Percentiles rank a stretch among this genome's conserved stretches.
phyloP scores from a whole-genome alignment of 2,113 vertebrate species.

The Pseudorasbora parva region DNA sequence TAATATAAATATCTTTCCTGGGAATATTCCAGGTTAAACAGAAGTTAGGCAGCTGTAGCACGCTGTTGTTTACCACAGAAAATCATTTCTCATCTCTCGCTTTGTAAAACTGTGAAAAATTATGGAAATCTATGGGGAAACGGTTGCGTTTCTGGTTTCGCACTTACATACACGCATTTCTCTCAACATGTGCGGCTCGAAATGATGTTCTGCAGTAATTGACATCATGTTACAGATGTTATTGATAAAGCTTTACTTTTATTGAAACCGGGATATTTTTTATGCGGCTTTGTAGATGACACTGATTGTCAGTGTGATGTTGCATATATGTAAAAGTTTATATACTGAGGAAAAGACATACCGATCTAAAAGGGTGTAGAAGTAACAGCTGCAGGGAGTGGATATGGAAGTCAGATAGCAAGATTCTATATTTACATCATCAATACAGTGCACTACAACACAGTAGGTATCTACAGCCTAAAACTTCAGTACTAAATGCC shows the following conservation, averaged over 20 bases:
- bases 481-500: background rate
- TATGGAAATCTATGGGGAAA: background rate
- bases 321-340: background rate
- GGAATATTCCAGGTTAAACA: background rate
- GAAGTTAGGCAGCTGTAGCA: background rate
- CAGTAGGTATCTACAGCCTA: background rate
- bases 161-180: background rate
- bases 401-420: background rate
- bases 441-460: background rate
- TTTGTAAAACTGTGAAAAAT: background rate
- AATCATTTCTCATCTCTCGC: background rate
- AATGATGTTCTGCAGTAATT: background rate
- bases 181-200: background rate
- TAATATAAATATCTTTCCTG: slow-evolving; percentile 8
- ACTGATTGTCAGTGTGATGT: background rate
- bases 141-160: background rate
- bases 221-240: background rate
- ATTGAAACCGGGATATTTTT: background rate
- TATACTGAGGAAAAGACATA: slow-evolving; percentile 1
- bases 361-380: background rate
- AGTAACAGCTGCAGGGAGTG: background rate
- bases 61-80: background rate
- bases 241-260: background rate
- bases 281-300: background rate
- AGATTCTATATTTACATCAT: background rate